A percentile compares a stretch with the other conserved stretches of the same genome.
These are phyloP conservation scores for Biston stratarius DNA, from an alignment of 2,888 invertebrate species.

Conservation along the genomic window DNA sequence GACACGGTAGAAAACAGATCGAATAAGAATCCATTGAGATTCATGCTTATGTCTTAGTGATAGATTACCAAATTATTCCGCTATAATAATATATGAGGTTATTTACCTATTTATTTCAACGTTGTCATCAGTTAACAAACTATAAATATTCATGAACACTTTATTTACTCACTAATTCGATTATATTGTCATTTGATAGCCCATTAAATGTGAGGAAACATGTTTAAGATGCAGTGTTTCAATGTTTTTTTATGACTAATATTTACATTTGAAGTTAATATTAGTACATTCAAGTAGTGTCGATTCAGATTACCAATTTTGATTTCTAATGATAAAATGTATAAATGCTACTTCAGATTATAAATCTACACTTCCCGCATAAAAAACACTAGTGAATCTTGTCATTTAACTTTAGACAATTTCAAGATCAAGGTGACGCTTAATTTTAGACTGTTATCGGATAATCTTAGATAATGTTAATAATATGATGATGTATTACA, in stretches of 20 bases:
- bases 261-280: constrained; percentile 11
- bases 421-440: constrained; percentile 49
- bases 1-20: not conserved
- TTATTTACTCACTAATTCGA: constrained; percentile 29
- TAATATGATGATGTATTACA: constrained; percentile 2
- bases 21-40: not conserved
- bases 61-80: constrained; percentile 15
- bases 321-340: not conserved
- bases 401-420: too few relatives aligned
- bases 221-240: constrained; percentile 21
- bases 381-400: too few relatives aligned
- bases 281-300: constrained; percentile 12
- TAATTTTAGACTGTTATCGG: constrained; percentile 41
- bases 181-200: constrained; percentile 30
- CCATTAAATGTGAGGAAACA: constrained; percentile 31
- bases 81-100: constrained; percentile 15
- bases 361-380: not conserved
- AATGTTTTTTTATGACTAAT: constrained; percentile 19
- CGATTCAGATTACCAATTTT: constrained; percentile 20
- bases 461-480: constrained; percentile 22
- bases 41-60: constrained; percentile 3
- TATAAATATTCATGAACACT: constrained; percentile 34
- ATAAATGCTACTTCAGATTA: not conserved
- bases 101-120: constrained; percentile 24
- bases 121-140: constrained; percentile 27